A percentile compares a stretch with the other conserved stretches of the same genome.
Evolutionary conservation across 2,888 invertebrate species (phyloP).

Genomic region (Iselma pallidipennis): DNA sequence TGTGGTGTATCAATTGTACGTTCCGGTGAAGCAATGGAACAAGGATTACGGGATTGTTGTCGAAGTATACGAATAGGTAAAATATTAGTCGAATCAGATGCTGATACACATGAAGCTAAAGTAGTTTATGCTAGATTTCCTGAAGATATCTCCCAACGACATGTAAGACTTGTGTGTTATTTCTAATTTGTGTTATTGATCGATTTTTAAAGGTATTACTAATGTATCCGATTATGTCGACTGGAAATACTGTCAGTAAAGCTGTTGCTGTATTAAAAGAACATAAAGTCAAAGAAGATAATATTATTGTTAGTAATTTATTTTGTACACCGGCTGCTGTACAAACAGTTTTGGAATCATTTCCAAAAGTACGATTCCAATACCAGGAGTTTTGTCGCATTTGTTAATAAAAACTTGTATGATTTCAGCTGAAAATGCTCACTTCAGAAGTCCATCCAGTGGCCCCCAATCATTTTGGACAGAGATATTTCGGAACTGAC

Average conservation of each 20-base stretch:
- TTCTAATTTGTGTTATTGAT: neutral
- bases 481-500: conserved; percentile 98
- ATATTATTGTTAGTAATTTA: conserved; percentile 95
- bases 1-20: conserved; percentile 98
- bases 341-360: conserved; percentile 79
- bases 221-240: conserved; percentile 99
- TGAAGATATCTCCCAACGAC: conserved; percentile 87
- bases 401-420: conserved; percentile 1
- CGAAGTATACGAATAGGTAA: conserved; percentile 98
- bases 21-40: conserved; percentile 66
- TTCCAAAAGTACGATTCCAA: conserved; percentile 70
- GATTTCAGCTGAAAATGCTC: conserved; percentile 81
- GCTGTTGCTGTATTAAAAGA: conserved; percentile 94
- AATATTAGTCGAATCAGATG: conserved; percentile 95
- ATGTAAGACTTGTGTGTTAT: conserved; percentile 50
- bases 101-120: conserved; percentile 93
- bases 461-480: conserved; percentile 97
- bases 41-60: conserved; percentile 92
- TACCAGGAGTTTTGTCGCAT: neutral
- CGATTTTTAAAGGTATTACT: conserved; percentile 68
- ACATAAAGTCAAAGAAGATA: conserved; percentile 90
- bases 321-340: conserved; percentile 95
- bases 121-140: conserved; percentile 98
- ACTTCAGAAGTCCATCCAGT: conserved; percentile 95
- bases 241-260: conserved; percentile 93